Evolutionary conservation across 2,888 invertebrate species (phyloP).

Genomic region (Limnephilus auricula): DNA sequence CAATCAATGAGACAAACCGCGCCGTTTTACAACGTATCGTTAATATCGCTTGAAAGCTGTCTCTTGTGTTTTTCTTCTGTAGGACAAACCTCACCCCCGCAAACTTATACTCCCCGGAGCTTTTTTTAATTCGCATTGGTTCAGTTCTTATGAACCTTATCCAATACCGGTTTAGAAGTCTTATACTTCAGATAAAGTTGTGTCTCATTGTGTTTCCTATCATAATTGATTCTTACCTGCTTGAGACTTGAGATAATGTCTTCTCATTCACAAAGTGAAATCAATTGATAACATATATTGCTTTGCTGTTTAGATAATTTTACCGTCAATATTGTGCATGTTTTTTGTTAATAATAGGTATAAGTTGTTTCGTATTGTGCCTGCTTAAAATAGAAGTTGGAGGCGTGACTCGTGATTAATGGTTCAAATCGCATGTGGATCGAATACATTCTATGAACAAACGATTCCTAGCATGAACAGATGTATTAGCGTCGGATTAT

Average conservation of each 20-base stretch:
- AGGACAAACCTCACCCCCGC: neutral
- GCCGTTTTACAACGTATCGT: neutral
- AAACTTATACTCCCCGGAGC: neutral
- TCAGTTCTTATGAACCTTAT: neutral
- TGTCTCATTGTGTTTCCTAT: neutral
- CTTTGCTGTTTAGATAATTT: neutral
- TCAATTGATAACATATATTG: too few species aligned
- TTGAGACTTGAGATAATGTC: neutral
- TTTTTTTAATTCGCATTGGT: neutral
- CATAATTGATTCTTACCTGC: neutral
- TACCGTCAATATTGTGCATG: neutral
- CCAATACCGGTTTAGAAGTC: neutral
- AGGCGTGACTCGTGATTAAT: neutral
- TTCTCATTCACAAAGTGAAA: too few species aligned
- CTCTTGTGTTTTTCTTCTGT: neutral
- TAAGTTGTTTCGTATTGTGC: neutral
- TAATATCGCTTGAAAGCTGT: neutral
- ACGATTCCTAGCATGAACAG: neutral
- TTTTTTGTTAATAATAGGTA: neutral
- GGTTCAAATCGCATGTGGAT: neutral
- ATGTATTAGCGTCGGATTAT: neutral
- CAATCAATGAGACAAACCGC: neutral
- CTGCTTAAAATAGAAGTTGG: neutral
- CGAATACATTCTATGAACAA: neutral
- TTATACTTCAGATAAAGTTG: neutral